Evolutionary conservation across 2,113 vertebrate genomes (phyloP).

Genomic region (Saguinus imperator): DNA sequence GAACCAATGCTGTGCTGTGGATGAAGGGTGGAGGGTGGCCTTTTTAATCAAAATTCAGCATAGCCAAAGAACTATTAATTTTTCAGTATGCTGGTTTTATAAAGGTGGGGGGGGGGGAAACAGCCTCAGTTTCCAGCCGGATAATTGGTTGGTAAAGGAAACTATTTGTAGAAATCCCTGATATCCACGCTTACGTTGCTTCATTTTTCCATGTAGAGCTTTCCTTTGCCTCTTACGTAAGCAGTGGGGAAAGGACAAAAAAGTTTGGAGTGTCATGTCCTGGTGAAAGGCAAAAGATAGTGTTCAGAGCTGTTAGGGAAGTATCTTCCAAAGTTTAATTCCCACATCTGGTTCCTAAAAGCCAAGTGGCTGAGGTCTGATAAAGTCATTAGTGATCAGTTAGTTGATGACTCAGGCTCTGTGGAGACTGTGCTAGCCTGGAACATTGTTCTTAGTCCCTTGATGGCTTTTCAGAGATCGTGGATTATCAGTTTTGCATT

Average conservation of each 20-base stretch:
- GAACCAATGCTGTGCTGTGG: conserved; percentile 69
- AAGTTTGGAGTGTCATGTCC: neutral
- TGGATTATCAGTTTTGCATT: conserved; percentile 37
- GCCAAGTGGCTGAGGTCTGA: neutral
- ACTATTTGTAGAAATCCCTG: conserved; percentile 20
- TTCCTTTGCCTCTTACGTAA: conserved; percentile 29
- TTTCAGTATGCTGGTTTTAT: conserved; percentile 19
- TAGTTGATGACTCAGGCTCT: conserved; percentile 30
- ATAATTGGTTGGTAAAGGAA: conserved; percentile 54
- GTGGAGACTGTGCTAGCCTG: conserved; percentile 48
- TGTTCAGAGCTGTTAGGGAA: conserved; percentile 32
- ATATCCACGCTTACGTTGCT: conserved; percentile 34
- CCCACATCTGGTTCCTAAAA: conserved; percentile 16
- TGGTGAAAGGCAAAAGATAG: conserved; percentile 39
- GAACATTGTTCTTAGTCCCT: conserved; percentile 46
- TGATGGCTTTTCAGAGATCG: conserved; percentile 1
- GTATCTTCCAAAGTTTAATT: conserved; percentile 12
- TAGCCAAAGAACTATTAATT: conserved; percentile 56
- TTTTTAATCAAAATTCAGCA: conserved; percentile 43
- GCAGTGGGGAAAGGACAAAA: neutral
- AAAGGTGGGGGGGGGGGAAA: conserved; percentile 23
- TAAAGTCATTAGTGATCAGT: conserved; percentile 30
- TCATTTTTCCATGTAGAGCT: conserved; percentile 45
- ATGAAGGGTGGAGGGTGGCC: conserved; percentile 76
- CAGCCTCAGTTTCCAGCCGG: conserved; percentile 32